Conservation (phyloP, 2,113 vertebrate species). For the Zosterops japonicus region DNA sequence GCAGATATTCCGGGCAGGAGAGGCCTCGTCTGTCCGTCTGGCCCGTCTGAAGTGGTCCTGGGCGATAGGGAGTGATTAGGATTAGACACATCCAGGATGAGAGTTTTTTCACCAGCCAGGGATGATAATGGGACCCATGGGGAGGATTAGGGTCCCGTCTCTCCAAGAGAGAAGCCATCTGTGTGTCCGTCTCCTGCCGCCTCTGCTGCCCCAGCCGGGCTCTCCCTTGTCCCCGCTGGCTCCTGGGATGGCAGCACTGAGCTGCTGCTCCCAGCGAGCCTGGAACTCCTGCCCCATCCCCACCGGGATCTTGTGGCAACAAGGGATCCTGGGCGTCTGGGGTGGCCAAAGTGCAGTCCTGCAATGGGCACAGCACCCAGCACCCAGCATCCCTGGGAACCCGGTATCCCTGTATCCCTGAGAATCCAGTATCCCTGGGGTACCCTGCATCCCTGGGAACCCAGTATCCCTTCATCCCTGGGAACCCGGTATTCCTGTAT, state of each 20-base stretch:
- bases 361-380: background rate
- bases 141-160: slow-evolving; percentile 11
- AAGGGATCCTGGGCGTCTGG: fast-evolving
- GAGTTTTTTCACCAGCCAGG: slow-evolving; percentile 57
- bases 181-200: background rate
- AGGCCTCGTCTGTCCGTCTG: slow-evolving; percentile 35
- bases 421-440: too few relatives aligned
- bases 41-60: slow-evolving; percentile 51
- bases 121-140: slow-evolving; percentile 60
- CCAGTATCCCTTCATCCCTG: too few relatives aligned
- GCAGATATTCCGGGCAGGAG: slow-evolving; percentile 27
- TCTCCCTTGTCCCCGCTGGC: fast-evolving
- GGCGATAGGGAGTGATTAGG: slow-evolving; percentile 50
- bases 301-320: fast-evolving
- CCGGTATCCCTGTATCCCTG: background rate
- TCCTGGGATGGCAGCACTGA: background rate
- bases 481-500: too few relatives aligned
- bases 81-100: slow-evolving; percentile 64
- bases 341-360: background rate
- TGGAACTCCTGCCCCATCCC: fast-evolving
- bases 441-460: background rate
- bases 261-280: fast-evolving
- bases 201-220: background rate
- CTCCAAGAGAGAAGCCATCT: slow-evolving; percentile 48
- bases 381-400: too few relatives aligned